Evolutionary conservation across 2,888 invertebrate genomes (phyloP).

Genomic region (Pimpla rufipes): DNA sequence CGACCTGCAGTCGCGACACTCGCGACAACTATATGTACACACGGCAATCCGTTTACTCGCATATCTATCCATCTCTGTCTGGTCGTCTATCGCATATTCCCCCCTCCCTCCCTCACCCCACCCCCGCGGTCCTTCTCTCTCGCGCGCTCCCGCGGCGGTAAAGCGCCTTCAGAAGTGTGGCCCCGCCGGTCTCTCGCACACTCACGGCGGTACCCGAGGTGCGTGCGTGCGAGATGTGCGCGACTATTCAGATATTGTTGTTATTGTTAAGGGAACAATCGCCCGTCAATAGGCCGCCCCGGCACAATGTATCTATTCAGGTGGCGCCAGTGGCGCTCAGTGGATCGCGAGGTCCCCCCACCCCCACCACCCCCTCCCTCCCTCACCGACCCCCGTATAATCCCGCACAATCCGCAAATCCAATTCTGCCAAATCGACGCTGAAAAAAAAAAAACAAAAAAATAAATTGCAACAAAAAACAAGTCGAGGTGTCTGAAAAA

Average conservation of each 20-base stretch:
- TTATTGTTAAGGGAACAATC: constrained; percentile 85
- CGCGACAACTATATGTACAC: not conserved
- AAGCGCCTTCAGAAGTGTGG: constrained; percentile 56
- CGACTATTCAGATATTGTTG: constrained; percentile 85
- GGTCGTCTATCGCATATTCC: constrained; percentile 39
- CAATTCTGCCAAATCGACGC: not conserved
- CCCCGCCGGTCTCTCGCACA: constrained; percentile 22
- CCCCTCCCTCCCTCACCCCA: constrained; percentile 56
- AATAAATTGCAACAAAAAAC: too few relatives aligned
- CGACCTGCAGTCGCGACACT: constrained; percentile 6
- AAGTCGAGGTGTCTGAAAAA: too few relatives aligned
- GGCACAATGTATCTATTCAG: constrained; percentile 85
- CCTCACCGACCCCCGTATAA: too few relatives aligned
- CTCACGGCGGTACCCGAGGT: constrained; percentile 62
- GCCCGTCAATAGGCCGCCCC: constrained; percentile 85
- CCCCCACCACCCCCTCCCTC: not conserved
- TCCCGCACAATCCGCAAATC: not conserved
- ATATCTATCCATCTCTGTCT: constrained; percentile 66
- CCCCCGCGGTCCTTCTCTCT: constrained; percentile 69
- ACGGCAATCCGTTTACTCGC: constrained; percentile 54
- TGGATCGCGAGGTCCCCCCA: constrained; percentile 68
- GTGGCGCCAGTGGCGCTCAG: constrained; percentile 84
- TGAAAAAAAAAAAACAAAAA: too few relatives aligned
- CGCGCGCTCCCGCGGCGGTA: constrained; percentile 24
- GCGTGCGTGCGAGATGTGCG: constrained; percentile 82